Percentiles rank a stretch among this genome's conserved stretches.
Evolutionary conservation across 35 echinoderm and acorn worm species (phyloP).

Genomic region (Ophioderma brevispina): DNA sequence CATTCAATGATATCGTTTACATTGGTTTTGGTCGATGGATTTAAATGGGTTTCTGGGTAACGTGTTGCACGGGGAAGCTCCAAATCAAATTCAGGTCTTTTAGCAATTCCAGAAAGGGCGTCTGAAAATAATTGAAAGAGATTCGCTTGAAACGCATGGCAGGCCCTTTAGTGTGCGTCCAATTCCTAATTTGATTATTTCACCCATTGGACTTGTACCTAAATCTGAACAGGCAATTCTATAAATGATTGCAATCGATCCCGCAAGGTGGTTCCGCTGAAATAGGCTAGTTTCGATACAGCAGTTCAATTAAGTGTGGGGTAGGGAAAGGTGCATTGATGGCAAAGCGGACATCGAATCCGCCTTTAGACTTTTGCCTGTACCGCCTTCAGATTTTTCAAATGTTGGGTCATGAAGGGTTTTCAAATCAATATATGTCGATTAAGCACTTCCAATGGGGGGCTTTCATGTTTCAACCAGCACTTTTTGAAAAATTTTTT

Average conservation of each 20-base stretch:
- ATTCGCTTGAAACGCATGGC: background rate
- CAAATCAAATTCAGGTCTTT: background rate
- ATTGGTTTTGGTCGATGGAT: background rate
- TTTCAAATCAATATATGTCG: background rate
- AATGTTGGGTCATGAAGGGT: background rate
- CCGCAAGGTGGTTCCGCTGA: too few species aligned
- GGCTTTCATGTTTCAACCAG: background rate
- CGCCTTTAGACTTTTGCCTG: background rate
- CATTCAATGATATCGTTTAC: too few species aligned
- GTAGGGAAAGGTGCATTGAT: background rate
- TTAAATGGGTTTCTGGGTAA: background rate
- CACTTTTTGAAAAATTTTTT: background rate
- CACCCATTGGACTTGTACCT: too few species aligned
- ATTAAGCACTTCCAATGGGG: constrained; percentile 13
- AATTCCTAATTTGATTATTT: background rate
- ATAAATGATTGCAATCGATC: too few species aligned
- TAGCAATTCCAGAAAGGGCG: background rate
- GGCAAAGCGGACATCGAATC: background rate
- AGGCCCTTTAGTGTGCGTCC: too few species aligned
- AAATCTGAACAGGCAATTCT: too few species aligned
- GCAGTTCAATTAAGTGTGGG: too few species aligned
- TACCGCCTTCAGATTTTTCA: background rate
- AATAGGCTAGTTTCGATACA: too few species aligned
- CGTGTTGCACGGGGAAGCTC: background rate
- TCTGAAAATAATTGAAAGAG: background rate